Base-by-base conservation (phyloP, 2,888 invertebrate species). In the Eledone cirrhosa region DNA sequence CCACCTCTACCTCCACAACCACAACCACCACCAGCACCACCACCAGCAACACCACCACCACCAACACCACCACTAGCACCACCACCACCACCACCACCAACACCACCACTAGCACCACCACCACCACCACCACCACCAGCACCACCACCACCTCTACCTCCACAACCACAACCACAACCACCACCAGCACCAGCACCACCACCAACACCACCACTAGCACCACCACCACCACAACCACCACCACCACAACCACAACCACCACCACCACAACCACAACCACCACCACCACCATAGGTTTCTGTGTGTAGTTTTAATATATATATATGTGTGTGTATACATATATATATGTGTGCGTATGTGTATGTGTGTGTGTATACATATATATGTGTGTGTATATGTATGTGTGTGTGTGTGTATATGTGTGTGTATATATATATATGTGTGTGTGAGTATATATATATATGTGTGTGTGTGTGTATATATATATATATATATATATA, bases 391-490 rank as follows among this genome's bases (percentile, higher is more conserved):
- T 53, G 5, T 2, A 53, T 19, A 53, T 53, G n/a, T 1, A 53
- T n/a, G n/a, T 53, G n/a, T 53, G n/a, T 53, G n/a, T 53, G n/a
- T 53, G n/a, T 53, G n/a, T 53, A 53, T 53, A 53, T 53, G n/a
- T 53, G n/a, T 53, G n/a, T 53, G n/a, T 53, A 53, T 53, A 53
- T 53, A 53, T 53, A 53, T 53, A 53, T 53, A 3, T 3, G n/a
- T 53, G 2, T 53, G n/a, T 53, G n/a, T 4, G 5, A 22, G n/a
- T 53, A 53, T 53, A 4, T 53, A 4, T 53, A 4, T 53, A 4
- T 53, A 4, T 53, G n/a, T 53, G n/a, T 4, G n/a, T 53, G n/a
- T 53, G n/a, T 53, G n/a, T 53, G n/a, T 53, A 53, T 1, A 53
- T 1, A 53, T 1, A 53, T 1, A 53, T 1, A 53, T 1, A 53